A percentile compares a stretch with the other conserved stretches of the same genome.
These are phyloP conservation scores for Plecturocebus donacophilus DNA, from an alignment of 2,113 vertebrate species.

Conservation along the genomic window DNA sequence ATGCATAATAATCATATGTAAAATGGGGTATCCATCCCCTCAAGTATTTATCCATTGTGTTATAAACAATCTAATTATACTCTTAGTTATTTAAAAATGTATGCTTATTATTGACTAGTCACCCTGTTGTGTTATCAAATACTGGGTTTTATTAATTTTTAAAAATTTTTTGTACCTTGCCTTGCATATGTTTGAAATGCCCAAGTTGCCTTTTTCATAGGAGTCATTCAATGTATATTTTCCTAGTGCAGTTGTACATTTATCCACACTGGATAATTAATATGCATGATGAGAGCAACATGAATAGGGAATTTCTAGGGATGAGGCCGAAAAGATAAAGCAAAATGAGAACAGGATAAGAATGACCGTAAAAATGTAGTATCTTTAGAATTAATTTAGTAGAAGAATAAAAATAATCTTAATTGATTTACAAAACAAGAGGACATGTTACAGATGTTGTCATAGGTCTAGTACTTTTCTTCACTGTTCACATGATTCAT, in stretches of 20 bases:
- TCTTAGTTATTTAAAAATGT: too few relatives aligned
- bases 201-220: background rate
- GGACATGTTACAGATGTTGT: background rate
- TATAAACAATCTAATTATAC: too few relatives aligned
- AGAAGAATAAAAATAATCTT: slow-evolving; percentile 34
- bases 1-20: too few relatives aligned
- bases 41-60: too few relatives aligned
- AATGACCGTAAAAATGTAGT: background rate
- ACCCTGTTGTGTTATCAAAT: too few relatives aligned
- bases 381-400: slow-evolving; percentile 32
- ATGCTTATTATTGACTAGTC: too few relatives aligned
- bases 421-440: slow-evolving; percentile 16
- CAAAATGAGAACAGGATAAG: slow-evolving; percentile 3
- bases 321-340: background rate
- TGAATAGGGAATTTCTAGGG: background rate
- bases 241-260: background rate
- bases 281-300: background rate
- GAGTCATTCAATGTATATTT: slow-evolving; percentile 1
- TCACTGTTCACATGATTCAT: background rate
- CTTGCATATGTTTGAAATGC: background rate
- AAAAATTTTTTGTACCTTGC: background rate
- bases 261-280: background rate
- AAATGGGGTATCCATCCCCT: too few relatives aligned
- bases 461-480: slow-evolving; percentile 8
- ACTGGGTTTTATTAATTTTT: too few relatives aligned